Evolutionary conservation across 2,113 vertebrate species (phyloP).

Genomic region (Notiomystis cincta): DNA sequence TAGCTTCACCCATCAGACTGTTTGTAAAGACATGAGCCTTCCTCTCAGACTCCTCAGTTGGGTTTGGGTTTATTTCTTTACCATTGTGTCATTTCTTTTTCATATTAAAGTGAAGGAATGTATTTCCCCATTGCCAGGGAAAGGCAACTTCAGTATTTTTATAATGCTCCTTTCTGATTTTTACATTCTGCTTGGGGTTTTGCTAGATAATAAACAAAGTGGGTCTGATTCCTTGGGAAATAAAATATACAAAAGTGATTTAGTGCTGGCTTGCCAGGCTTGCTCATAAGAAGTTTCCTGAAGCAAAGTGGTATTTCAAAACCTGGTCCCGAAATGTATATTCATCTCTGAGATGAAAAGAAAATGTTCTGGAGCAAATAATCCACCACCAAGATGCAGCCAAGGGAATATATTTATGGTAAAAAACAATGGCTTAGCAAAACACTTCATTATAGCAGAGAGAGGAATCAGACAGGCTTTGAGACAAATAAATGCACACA

Average conservation of each 20-base stretch:
- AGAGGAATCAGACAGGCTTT: not conserved
- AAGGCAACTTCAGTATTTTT: not conserved
- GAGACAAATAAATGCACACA: not conserved
- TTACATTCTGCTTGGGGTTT: not conserved
- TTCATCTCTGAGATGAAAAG: not conserved
- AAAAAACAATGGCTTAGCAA: not conserved
- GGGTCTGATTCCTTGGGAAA: constrained; percentile 22
- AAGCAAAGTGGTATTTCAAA: constrained; percentile 1
- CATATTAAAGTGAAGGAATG: not conserved
- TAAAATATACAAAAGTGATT: constrained; percentile 10
- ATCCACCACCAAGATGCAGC: not conserved
- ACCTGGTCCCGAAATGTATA: not conserved
- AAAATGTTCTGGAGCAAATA: not conserved
- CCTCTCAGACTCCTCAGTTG: not conserved
- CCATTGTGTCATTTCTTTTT: not conserved
- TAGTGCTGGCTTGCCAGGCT: not conserved
- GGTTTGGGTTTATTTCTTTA: not conserved
- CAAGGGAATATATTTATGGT: not conserved
- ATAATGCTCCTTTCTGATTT: not conserved
- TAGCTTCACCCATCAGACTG: not conserved
- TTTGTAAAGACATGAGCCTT: not conserved
- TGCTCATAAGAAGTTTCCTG: not conserved
- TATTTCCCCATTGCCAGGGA: not conserved
- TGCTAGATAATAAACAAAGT: constrained; percentile 1
- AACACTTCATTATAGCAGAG: not conserved